phyloP scores from a whole-genome alignment of 2,888 invertebrate species.

The Mechanitis messenoides region DNA sequence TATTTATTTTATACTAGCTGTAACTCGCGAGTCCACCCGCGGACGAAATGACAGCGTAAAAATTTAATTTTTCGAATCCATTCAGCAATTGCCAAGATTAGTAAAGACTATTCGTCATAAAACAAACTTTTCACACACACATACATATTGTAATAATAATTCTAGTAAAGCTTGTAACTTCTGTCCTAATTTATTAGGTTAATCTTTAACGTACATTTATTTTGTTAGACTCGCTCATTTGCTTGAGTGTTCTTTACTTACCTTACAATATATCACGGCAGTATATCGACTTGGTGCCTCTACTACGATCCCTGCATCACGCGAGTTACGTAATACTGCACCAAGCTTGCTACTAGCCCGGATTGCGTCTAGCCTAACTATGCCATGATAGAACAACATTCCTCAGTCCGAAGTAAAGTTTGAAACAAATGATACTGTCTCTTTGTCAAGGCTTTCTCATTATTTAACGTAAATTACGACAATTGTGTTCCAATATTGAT shows the following conservation, averaged over 20 bases:
- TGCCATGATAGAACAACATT: conserved; percentile 22
- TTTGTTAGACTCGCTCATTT: no score
- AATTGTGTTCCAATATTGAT: conserved; percentile 7
- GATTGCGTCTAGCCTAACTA: conserved; percentile 29
- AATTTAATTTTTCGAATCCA: no score
- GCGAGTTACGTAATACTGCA: conserved; percentile 47
- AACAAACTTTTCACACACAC: no score
- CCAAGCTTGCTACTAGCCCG: conserved; percentile 50
- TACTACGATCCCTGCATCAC: conserved; percentile 31
- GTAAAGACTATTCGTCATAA: no score
- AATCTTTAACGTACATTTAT: no score
- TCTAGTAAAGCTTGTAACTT: no score
- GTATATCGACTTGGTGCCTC: conserved; percentile 7
- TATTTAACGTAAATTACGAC: conserved; percentile 15
- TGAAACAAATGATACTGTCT: conserved; percentile 16
- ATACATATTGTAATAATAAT: no score
- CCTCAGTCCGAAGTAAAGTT: conserved; percentile 20
- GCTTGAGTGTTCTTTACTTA: neutral
- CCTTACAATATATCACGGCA: neutral
- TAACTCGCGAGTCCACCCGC: neutral
- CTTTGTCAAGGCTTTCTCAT: conserved; percentile 7
- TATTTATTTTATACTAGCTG: neutral
- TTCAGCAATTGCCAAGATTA: no score
- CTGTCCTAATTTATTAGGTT: no score
- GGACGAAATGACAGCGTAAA: no score